Base-by-base conservation (phyloP, 2,888 invertebrate species). In the Spodoptera exigua region DNA sequence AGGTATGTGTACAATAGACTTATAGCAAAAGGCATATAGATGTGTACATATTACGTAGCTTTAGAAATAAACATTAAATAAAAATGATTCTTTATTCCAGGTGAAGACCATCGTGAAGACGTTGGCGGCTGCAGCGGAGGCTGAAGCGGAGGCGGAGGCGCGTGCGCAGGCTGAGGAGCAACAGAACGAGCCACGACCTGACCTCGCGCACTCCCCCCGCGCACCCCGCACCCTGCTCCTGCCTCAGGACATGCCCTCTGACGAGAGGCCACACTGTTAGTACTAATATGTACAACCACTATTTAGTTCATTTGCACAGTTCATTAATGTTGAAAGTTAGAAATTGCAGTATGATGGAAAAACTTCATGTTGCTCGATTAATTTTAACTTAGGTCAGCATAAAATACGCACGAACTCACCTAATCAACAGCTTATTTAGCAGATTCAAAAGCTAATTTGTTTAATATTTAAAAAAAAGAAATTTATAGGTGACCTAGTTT, bases 241-340 rank as follows among this genome's bases (percentile, higher is more conserved):
- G 88, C 95, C 96, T 54, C 94, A 95, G 81, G 94, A 95, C 27
- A 90, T 94, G 81, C 93, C 73, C 18, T 61, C 95, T 51, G 96
- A 96, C 70, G 95, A 95, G 85, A 96, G 97, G 89, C 97, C 97
- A 66, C 97, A 97, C 82, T 97, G 97, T 97, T 88, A 96, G 97
- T 95, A 81, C 36, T 7, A 0, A 16, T 11, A 4, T 32, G 16
- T 3, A 27, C 27, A 9, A 27, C 9, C 7, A 27, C 27, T 27
- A 27, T 27, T 5, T 9, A 27, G 27, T 27, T 27, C 27, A 9
- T 27, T 27, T 27, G 7, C 27, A 27, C 7, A 9, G 9, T 21
- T 21, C 5, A 21, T 4, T 5, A 21, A 5, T 21, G 3, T 4
- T 21, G 7, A 1, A 21, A 21, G 4, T 7, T 21, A 5, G 2